These are phyloP conservation scores for Pitta sordida DNA, from an alignment of 2,113 vertebrate species.

Conservation along the genomic window DNA sequence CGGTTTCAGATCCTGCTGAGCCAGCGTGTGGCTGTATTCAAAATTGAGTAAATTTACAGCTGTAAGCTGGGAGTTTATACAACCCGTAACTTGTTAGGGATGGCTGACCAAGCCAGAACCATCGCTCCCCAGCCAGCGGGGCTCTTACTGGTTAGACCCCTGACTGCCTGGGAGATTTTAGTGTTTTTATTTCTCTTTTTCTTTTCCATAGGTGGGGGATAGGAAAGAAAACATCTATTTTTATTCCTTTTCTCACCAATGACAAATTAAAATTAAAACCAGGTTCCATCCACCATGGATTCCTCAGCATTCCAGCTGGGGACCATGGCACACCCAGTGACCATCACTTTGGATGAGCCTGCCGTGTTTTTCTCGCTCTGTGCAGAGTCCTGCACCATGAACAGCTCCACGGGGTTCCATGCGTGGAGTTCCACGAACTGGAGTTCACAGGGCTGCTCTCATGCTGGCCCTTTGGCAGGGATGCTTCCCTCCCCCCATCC, in stretches of 20 bases:
- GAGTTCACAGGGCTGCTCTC: background rate
- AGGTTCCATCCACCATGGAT: conserved; percentile 5
- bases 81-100: conserved; percentile 69
- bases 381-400: background rate
- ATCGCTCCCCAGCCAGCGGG: conserved; percentile 16
- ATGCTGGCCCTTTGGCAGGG: accelerated
- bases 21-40: conserved; percentile 69
- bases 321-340: background rate
- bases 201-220: background rate
- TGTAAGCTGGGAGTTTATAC: conserved; percentile 66
- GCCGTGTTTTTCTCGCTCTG: background rate
- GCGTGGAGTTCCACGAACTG: background rate
- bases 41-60: conserved; percentile 66
- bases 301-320: background rate
- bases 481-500: background rate
- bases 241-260: background rate
- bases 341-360: background rate
- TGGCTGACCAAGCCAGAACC: conserved; percentile 59
- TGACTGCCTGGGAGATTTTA: background rate
- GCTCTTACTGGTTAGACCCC: conserved; percentile 22
- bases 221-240: background rate
- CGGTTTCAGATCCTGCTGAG: conserved; percentile 67
- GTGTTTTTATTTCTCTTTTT: conserved; percentile 25
- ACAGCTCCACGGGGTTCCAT: background rate
- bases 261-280: conserved; percentile 40